Evolutionary conservation across 2,797 vertebrate genomes (phyloP).

Genomic region (Acipenser oxyrinchus): DNA sequence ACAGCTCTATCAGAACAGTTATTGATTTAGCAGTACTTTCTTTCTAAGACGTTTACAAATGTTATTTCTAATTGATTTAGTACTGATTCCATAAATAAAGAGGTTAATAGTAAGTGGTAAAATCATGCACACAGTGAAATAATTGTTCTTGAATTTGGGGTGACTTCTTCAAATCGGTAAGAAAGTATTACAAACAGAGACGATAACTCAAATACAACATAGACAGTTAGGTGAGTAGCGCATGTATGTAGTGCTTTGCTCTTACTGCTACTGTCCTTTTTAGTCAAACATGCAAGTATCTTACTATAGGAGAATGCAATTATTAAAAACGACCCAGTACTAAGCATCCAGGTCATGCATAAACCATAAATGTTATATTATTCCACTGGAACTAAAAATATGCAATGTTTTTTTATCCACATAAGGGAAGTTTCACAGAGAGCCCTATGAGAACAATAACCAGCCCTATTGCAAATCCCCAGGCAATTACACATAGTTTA

Average conservation of each 20-base stretch:
- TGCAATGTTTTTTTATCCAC: constrained; percentile 31
- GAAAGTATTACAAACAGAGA: constrained; percentile 11
- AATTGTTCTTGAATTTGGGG: constrained; percentile 34
- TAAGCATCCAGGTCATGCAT: constrained; percentile 31
- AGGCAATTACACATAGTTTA: constrained; percentile 31
- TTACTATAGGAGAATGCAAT: constrained; percentile 38
- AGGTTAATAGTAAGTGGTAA: constrained; percentile 35
- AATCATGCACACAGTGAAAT: constrained; percentile 30
- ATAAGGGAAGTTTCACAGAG: constrained; percentile 30
- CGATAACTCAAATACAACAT: constrained; percentile 28
- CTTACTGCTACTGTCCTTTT: constrained; percentile 2
- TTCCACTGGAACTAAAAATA: constrained; percentile 41
- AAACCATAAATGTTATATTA: constrained; percentile 39
- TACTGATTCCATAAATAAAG: constrained; percentile 39
- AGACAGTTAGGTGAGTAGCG: constrained; percentile 32
- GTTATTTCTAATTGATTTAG: constrained; percentile 31
- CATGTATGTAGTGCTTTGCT: constrained; percentile 42
- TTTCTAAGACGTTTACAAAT: constrained; percentile 22
- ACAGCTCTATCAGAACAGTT: no score
- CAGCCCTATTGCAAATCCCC: constrained; percentile 26
- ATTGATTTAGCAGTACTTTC: background rate
- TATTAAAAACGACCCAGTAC: constrained; percentile 33
- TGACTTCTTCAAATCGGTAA: constrained; percentile 22
- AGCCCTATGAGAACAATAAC: constrained; percentile 33
- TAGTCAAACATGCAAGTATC: constrained; percentile 32